Percentiles rank a stretch among this genome's conserved stretches.
phyloP scores from a whole-genome alignment of 2,888 invertebrate species.

The Baccha elongata region DNA sequence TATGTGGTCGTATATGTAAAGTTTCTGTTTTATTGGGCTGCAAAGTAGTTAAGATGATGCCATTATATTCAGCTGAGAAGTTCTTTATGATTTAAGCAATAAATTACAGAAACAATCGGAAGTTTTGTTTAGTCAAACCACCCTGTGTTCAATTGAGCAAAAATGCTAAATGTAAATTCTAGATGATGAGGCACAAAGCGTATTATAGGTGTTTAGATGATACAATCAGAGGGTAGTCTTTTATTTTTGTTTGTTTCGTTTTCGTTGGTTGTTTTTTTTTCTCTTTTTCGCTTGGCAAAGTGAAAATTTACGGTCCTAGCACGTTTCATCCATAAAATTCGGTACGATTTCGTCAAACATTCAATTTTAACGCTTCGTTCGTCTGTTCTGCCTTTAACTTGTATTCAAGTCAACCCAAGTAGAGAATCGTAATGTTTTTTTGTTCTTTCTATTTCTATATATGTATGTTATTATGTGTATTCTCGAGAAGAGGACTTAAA shows the following conservation, averaged over 20 bases:
- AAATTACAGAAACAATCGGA: too few species aligned
- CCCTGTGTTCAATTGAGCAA: constrained; percentile 29
- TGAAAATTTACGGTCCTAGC: constrained; percentile 68
- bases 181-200: constrained; percentile 56
- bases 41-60: too few species aligned
- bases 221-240: constrained; percentile 54
- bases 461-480: background rate
- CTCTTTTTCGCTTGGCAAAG: constrained; percentile 41
- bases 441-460: constrained; percentile 14
- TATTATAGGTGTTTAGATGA: constrained; percentile 65
- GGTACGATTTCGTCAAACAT: constrained; percentile 71
- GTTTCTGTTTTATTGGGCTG: too few species aligned
- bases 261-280: constrained; percentile 5
- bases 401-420: constrained; percentile 42
- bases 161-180: constrained; percentile 61
- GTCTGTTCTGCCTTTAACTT: constrained; percentile 33
- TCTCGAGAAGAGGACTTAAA: constrained; percentile 24
- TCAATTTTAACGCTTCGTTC: constrained; percentile 66
- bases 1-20: too few species aligned
- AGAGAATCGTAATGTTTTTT: constrained; percentile 52
- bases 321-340: constrained; percentile 70
- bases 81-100: too few species aligned
- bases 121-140: background rate
- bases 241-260: constrained; percentile 10
- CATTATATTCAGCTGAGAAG: too few species aligned